Evolutionary conservation across 30 jellyfish, hydroid and myxozoan species (phyloP), one percentile per base, ranked within the genome.

Genomic region (Cassiopea andromeda): DNA sequence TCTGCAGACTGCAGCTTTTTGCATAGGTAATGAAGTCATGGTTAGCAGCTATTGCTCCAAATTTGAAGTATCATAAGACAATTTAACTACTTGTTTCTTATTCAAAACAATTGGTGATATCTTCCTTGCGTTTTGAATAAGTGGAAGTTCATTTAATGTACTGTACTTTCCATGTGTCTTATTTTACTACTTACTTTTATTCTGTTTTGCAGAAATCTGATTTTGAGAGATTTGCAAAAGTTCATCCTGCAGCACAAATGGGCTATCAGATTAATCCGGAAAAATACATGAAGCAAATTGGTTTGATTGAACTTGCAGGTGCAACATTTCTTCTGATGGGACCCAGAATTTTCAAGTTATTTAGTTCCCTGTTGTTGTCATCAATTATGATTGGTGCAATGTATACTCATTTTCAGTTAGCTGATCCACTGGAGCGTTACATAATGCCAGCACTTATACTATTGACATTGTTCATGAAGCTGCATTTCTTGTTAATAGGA

Each of bases 351-450:
- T 18, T 88, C 19, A 87, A 82, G 80, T 43, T 95, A 88, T 54
- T 95, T 16, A 82, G 99, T 85, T 86, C 96, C 59, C 80, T 90
- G 50, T 44, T 88, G 47, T 81, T 95, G 45, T 85, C 98, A 5
- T 95, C 99, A 1, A 66, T 95, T 16, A 87, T 90, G 95, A 83
- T 95, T 80, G 98, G 99, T 66, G 99, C 97, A 1, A 47, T 95
- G 98, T 95, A 95, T 49, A 72, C 94, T 43, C 81, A 47, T 43
- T 59, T 91, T 71, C 73, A 45, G 73, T 67, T 91, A 60, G 76
- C 87, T 9, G 97, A 91, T 46, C 93, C 98, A 12, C 13, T n/a
- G 6, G 73, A 8, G 27, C 45, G 58, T 44, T 15, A 82, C 6
- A 71, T 66, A 58, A 60, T 84, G 13, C 78, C 95, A 60, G 94